A percentile compares a stretch with the other conserved stretches of the same genome.
phyloP scores from a whole-genome alignment of 2,797 vertebrate genomes.

The Botia kubotai region DNA sequence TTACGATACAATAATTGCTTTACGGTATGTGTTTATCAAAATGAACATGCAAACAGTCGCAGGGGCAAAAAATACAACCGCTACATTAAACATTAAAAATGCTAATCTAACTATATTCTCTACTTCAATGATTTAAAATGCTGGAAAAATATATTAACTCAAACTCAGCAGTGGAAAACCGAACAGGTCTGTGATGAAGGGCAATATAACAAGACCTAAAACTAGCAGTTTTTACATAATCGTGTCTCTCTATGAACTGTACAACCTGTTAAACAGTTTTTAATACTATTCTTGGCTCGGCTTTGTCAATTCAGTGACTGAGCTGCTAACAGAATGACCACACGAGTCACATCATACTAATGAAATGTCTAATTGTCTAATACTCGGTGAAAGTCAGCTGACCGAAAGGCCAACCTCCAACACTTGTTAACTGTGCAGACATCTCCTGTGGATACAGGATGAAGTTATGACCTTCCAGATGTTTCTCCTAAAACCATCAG shows the following conservation, averaged over 20 bases:
- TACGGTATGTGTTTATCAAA: constrained; percentile 16
- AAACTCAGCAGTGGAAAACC: constrained; percentile 32
- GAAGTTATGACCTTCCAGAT: constrained; percentile 7
- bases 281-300: constrained; percentile 36
- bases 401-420: constrained; percentile 25
- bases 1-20: constrained; percentile 51
- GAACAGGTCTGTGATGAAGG: constrained; percentile 39
- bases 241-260: constrained; percentile 59
- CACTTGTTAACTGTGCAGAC: constrained; percentile 6
- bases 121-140: constrained; percentile 30
- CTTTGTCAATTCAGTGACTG: constrained; percentile 53
- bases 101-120: constrained; percentile 62
- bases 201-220: constrained; percentile 32
- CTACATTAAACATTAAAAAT: constrained; percentile 42
- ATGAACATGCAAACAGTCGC: constrained; percentile 54
- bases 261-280: constrained; percentile 57
- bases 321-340: background rate
- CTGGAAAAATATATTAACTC: constrained; percentile 54
- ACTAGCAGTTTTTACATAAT: constrained; percentile 67
- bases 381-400: constrained; percentile 15
- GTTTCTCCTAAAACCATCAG: constrained; percentile 14
- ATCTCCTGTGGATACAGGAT: constrained; percentile 5
- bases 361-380: background rate
- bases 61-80: constrained; percentile 38
- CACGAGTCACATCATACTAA: constrained; percentile 19